Conservation (phyloP, 1,140 invertebrate genomes). For the Drosophila jambulina region DNA sequence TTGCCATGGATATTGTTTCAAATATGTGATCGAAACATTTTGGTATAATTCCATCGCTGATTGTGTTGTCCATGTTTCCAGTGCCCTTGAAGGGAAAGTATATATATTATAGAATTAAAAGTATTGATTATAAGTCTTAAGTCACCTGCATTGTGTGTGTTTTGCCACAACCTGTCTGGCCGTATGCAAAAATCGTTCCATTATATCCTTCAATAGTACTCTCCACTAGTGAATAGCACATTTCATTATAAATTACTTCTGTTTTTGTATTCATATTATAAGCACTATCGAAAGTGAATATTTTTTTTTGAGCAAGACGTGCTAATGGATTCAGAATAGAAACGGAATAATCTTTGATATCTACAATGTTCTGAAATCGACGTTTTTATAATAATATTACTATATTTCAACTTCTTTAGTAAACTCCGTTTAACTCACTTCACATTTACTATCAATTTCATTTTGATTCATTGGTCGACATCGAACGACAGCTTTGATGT, state of each 20-base stretch:
- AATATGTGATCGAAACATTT: conserved; percentile 96
- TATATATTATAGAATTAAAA: not conserved
- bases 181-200: conserved; percentile 95
- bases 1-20: conserved; percentile 94
- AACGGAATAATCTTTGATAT: conserved; percentile 88
- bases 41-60: conserved; percentile 91
- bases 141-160: conserved; percentile 93
- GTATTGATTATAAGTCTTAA: not conserved
- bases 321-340: conserved; percentile 85
- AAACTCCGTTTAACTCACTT: conserved; percentile 82
- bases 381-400: not conserved
- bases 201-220: conserved; percentile 95
- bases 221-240: conserved; percentile 93
- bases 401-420: not conserved
- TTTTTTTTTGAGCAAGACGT: conserved; percentile 87
- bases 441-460: conserved; percentile 90
- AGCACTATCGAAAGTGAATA: conserved; percentile 93
- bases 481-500: conserved; percentile 95
- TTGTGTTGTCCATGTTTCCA: conserved; percentile 6
- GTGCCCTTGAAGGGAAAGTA: conserved; percentile 34
- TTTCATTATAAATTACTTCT: conserved; percentile 94
- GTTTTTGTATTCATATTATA: conserved; percentile 93
- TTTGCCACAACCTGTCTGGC: conserved; percentile 94
- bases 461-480: conserved; percentile 95
- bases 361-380: conserved; percentile 89